Evolutionary conservation across 2,797 vertebrate genomes (phyloP).

Genomic region (Emydoidea blandingii): DNA sequence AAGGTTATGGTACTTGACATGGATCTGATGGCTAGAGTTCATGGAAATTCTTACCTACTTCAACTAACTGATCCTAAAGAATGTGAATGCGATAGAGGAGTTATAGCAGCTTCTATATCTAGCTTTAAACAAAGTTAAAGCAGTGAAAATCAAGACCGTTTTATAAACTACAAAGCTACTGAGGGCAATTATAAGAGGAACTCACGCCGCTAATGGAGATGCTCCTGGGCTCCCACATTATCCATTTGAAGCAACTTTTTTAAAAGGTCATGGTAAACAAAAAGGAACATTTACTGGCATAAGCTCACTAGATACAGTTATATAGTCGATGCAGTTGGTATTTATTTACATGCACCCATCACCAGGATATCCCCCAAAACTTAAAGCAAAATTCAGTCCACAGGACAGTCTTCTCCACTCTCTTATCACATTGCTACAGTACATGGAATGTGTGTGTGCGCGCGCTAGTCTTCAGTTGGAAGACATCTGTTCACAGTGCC

Average conservation of each 20-base stretch:
- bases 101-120: not conserved
- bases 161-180: not conserved
- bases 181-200: fast-evolving
- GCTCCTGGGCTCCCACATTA: fast-evolving
- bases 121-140: fast-evolving
- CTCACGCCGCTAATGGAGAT: not conserved
- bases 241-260: fast-evolving
- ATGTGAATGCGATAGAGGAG: not conserved
- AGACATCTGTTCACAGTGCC: too few species aligned
- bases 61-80: not conserved
- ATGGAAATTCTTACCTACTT: not conserved
- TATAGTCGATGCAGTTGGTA: fast-evolving
- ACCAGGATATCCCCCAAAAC: fast-evolving
- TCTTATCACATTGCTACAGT: too few species aligned
- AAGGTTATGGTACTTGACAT: not conserved
- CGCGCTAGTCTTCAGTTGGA: too few species aligned
- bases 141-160: fast-evolving
- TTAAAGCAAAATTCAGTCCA: not conserved
- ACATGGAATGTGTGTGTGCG: too few species aligned
- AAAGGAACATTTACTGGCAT: fast-evolving
- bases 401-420: too few species aligned
- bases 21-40: not conserved
- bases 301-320: fast-evolving
- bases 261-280: fast-evolving
- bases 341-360: not conserved